phyloP scores from a whole-genome alignment of 2,797 vertebrate genomes.

The Tokudaia muenninki region DNA sequence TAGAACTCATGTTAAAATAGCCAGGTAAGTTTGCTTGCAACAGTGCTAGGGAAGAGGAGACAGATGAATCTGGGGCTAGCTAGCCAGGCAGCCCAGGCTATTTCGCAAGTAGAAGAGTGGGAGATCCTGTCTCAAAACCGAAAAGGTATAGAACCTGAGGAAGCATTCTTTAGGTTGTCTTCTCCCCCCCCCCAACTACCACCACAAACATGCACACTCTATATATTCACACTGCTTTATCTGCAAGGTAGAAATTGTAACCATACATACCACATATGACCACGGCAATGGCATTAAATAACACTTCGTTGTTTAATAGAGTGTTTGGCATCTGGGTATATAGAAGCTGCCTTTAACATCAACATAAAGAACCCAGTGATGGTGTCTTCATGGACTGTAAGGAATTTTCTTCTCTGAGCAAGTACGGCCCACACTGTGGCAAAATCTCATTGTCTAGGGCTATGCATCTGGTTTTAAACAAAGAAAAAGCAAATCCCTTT shows the following conservation, averaged over 20 bases:
- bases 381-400: not conserved
- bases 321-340: not conserved
- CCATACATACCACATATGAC: too few species aligned
- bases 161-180: not conserved
- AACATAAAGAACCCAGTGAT: not conserved
- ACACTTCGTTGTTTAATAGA: not conserved
- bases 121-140: not conserved
- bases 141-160: not conserved
- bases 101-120: not conserved
- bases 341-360: too few species aligned
- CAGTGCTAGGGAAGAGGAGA: not conserved
- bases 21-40: not conserved
- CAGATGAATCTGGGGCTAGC: not conserved
- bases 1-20: not conserved
- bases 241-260: not conserved
- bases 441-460: not conserved
- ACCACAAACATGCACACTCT: not conserved
- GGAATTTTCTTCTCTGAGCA: not conserved
- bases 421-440: not conserved
- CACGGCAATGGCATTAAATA: not conserved
- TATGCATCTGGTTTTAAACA: slow-evolving; percentile 1
- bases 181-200: not conserved
- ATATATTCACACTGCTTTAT: not conserved
- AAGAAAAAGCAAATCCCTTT: not conserved
- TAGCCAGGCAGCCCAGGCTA: not conserved